A percentile compares a stretch with the other conserved stretches of the same genome.
Evolutionary conservation across 2,888 invertebrate genomes (phyloP).

Genomic region (Platycnemis pennipes): DNA sequence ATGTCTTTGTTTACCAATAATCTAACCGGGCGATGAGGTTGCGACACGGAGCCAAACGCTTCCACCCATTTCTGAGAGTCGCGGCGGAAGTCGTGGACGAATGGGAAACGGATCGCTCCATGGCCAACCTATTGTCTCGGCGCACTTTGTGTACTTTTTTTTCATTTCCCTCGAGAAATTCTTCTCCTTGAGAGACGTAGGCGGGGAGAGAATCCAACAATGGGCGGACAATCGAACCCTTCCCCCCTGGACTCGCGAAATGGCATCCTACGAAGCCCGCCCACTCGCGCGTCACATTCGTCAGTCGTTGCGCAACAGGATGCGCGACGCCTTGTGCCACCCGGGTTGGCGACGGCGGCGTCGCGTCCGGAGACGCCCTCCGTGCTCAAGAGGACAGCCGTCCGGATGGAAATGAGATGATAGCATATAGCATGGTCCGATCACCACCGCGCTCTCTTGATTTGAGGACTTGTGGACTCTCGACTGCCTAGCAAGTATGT

Average conservation of each 20-base stretch:
- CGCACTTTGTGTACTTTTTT: not conserved
- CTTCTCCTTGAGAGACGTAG: constrained; percentile 38
- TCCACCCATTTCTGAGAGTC: not conserved
- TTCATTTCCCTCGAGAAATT: not conserved
- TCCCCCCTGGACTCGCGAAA: not conserved
- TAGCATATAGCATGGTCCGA: too few relatives aligned
- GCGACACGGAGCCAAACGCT: not conserved
- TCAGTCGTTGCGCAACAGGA: constrained; percentile 11
- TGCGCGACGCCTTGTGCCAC: constrained; percentile 6
- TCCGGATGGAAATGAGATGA: too few relatives aligned
- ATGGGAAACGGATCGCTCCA: constrained; percentile 13
- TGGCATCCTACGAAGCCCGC: not conserved
- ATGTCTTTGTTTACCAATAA: not conserved
- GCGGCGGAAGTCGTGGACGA: constrained; percentile 8
- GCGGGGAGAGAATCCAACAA: not conserved
- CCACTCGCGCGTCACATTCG: not conserved
- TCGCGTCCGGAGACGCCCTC: not conserved
- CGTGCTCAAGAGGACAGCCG: too few relatives aligned
- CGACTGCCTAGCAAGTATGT: too few relatives aligned
- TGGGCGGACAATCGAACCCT: too few relatives aligned
- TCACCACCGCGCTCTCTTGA: too few relatives aligned
- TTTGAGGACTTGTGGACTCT: too few relatives aligned
- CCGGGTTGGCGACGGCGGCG: not conserved
- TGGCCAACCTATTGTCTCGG: not conserved
- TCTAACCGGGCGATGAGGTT: not conserved